A percentile compares a stretch with the other conserved stretches of the same genome.
phyloP scores from a whole-genome alignment of 1,140 invertebrate genomes.

The Xylocopa sonorina region DNA sequence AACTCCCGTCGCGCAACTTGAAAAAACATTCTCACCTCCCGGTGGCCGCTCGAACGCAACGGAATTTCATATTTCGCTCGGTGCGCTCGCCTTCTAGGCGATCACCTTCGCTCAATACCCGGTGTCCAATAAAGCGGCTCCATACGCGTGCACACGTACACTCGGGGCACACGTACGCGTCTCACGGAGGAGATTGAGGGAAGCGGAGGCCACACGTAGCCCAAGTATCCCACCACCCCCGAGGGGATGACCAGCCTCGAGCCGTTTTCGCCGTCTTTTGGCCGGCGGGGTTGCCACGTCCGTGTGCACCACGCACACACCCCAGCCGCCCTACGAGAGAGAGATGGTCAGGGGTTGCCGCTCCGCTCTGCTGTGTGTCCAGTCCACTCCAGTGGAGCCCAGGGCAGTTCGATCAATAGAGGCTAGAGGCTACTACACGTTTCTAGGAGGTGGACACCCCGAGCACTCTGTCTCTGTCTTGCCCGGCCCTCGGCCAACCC shows the following conservation, averaged over 20 bases:
- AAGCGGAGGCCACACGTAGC: slow-evolving; percentile 26
- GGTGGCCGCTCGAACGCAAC: too few relatives aligned
- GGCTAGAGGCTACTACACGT: slow-evolving; percentile 72
- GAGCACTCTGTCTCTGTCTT: slow-evolving; percentile 19
- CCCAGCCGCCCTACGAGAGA: background rate
- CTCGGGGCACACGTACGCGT: background rate
- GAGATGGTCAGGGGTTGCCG: slow-evolving; percentile 63
- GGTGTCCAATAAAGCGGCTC: slow-evolving; percentile 69
- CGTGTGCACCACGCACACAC: slow-evolving; percentile 8
- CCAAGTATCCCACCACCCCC: slow-evolving; percentile 55
- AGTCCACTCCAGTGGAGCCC: slow-evolving; percentile 76
- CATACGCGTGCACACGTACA: slow-evolving; percentile 19
- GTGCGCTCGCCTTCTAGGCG: slow-evolving; percentile 67
- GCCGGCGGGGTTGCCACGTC: slow-evolving; percentile 48
- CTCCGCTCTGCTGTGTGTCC: slow-evolving; percentile 69
- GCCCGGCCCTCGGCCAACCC: slow-evolving; percentile 44
- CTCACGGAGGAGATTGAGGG: slow-evolving; percentile 26
- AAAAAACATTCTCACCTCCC: background rate
- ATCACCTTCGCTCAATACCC: slow-evolving; percentile 76
- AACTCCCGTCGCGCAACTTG: too few relatives aligned
- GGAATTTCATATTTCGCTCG: slow-evolving; percentile 58
- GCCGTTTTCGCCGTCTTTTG: slow-evolving; percentile 70
- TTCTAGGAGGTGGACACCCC: slow-evolving; percentile 74
- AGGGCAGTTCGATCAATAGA: slow-evolving; percentile 77
- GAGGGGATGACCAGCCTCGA: slow-evolving; percentile 61